These are phyloP conservation scores for Porites lutea DNA, from an alignment of 64 coral and sea anemone species.

Conservation along the genomic window DNA sequence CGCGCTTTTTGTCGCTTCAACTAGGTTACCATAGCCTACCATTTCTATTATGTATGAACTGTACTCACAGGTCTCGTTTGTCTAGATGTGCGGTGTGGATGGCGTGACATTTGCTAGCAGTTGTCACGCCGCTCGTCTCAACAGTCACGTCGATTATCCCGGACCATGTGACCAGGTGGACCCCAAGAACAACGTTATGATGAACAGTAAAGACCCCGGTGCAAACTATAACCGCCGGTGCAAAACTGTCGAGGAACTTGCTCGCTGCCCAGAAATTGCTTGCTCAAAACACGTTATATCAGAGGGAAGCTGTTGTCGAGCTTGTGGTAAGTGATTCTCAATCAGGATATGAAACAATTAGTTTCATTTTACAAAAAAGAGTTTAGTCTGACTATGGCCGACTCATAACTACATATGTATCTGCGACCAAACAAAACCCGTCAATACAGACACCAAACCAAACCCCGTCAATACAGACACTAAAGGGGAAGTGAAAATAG, in stretches of 20 bases:
- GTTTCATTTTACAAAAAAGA: too few species aligned
- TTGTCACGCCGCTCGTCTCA: conserved; percentile 61
- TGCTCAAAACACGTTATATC: conserved; percentile 70
- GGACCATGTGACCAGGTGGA: conserved; percentile 68
- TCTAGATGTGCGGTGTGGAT: conserved; percentile 81
- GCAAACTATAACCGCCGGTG: conserved; percentile 57
- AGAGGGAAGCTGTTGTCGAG: conserved; percentile 87
- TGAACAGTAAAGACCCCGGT: neutral
- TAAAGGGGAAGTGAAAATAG: too few species aligned
- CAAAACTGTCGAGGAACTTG: conserved; percentile 43
- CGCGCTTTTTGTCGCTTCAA: too few species aligned
- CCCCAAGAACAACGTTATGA: conserved; percentile 46
- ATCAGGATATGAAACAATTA: too few species aligned
- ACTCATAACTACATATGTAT: too few species aligned
- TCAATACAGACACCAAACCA: too few species aligned
- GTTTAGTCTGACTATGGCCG: too few species aligned
- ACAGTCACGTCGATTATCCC: conserved; percentile 80
- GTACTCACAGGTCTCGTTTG: neutral
- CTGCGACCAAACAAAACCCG: too few species aligned
- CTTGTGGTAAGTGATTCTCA: conserved; percentile 59
- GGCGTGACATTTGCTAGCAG: conserved; percentile 52
- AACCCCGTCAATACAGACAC: too few species aligned
- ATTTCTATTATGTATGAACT: too few species aligned
- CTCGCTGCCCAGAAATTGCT: conserved; percentile 22
- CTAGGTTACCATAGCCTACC: too few species aligned